Base-by-base conservation (phyloP, 2,888 invertebrate species). In the Dusona sp. region DNA sequence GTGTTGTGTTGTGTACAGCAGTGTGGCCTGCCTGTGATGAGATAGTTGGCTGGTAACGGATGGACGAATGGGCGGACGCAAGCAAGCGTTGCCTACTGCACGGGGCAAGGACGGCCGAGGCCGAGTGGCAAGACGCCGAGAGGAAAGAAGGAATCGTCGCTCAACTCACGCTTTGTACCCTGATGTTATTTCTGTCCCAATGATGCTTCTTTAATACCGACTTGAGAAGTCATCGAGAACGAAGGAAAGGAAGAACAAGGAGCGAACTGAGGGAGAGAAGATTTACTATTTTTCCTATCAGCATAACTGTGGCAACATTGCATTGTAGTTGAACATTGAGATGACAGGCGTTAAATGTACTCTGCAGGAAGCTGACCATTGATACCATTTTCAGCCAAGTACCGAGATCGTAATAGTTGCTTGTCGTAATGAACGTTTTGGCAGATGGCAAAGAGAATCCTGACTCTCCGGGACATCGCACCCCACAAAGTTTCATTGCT, bases 71-170 rank as follows among this genome's bases (percentile, higher is more conserved):
- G 85, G 68, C 85, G 75, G 61, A 78, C 84, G 80, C 89, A 89
- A 87, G 85, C 87, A 86, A 88, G 79, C 90, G 92, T 90, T 93
- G 93, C 92, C 93, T 92, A 91, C 88, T 89, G 79, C 90, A 91
- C 90, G 92, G 93, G 92, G 94, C 94, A 94, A 94, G 94, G 94
- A 94, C 94, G 94, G 91, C 92, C 94, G 94, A 94, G 94, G 94
- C 93, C 94, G 93, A 90, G 80, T 89, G 48, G 33, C 81, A 87
- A 85, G 74, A 70, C 67, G 51, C 75, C 57, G 51, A 33, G 36
- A 74, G 61, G 36, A 61, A 51, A 65, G 51, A 75, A 75, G 67
- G 75, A 79, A 51, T 75, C 74, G 74, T 42, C 73, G 72, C 48
- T 36, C 51, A 67, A 19, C 74, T 33, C 42, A 19, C 67, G 72